phyloP scores from a whole-genome alignment of 30 jellyfish, hydroid and myxozoan genomes.

The Turritopsis rubra region DNA sequence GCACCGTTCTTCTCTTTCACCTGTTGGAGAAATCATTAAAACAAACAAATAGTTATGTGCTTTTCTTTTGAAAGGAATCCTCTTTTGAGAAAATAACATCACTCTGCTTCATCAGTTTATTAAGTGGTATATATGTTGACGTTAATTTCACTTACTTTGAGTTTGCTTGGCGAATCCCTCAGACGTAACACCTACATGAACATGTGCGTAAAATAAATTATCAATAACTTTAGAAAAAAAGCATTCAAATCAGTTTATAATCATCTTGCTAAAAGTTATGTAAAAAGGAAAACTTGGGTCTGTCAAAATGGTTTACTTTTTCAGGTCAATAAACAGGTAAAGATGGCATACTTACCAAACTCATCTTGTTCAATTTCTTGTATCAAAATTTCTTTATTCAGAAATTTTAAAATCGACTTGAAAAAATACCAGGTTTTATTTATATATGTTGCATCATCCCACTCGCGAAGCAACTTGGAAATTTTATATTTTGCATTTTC shows the following conservation, averaged over 20 bases:
- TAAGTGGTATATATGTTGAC: no score
- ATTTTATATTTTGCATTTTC: not conserved
- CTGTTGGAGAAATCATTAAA: no score
- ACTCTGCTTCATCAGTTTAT: no score
- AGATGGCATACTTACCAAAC: not conserved
- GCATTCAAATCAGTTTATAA: not conserved
- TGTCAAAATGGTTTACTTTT: no score
- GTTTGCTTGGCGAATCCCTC: not conserved
- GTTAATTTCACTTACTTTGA: not conserved
- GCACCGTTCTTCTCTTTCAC: not conserved
- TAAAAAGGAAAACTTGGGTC: no score
- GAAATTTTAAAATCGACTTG: not conserved
- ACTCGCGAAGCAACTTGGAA: not conserved
- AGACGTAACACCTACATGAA: not conserved
- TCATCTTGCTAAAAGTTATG: no score
- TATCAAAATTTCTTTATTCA: no score
- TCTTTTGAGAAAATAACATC: not conserved
- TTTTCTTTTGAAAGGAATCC: not conserved
- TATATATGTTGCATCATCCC: not conserved
- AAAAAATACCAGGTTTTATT: not conserved
- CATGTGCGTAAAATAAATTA: not conserved
- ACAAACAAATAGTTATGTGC: not conserved
- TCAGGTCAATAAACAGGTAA: no score
- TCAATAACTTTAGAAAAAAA: not conserved
- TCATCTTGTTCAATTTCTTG: not conserved